A percentile compares a stretch with the other conserved stretches of the same genome.
Evolutionary conservation across 2,888 invertebrate genomes (phyloP).

Genomic region (Catocala fraxini): DNA sequence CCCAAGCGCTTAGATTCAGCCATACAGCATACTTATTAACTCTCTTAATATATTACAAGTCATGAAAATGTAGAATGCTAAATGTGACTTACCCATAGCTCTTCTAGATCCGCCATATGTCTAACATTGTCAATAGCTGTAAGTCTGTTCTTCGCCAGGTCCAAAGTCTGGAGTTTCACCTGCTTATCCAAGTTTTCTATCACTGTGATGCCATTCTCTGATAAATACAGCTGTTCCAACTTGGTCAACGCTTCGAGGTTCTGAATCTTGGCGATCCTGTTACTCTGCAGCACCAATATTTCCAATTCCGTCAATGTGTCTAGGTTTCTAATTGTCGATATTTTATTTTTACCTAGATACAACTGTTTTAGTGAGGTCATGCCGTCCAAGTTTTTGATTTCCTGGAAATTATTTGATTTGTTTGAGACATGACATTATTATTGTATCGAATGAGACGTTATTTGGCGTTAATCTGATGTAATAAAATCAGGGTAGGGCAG

Average conservation of each 20-base stretch:
- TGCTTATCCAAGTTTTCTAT: conserved; percentile 93
- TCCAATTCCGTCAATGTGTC: conserved; percentile 91
- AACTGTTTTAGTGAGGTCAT: conserved; percentile 92
- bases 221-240: conserved; percentile 96
- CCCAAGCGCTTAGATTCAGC: too few relatives aligned
- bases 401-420: conserved; percentile 78
- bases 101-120: conserved; percentile 93
- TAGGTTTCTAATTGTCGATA: conserved; percentile 94
- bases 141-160: conserved; percentile 96
- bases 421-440: too few relatives aligned
- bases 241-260: conserved; percentile 92
- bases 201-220: conserved; percentile 95
- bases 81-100: conserved; percentile 94
- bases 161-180: conserved; percentile 93
- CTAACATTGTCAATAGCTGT: conserved; percentile 92
- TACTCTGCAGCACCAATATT: conserved; percentile 96
- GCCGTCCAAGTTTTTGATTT: conserved; percentile 94
- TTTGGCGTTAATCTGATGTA: too few relatives aligned
- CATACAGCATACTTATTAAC: too few relatives aligned
- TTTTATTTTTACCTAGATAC: conserved; percentile 98
- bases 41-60: neutral
- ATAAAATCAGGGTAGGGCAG: too few relatives aligned
- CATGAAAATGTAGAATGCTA: neutral
- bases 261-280: conserved; percentile 95
- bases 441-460: too few relatives aligned